Conservation (phyloP, 23 tunicate genomes). For the Aplidium turbinatum region DNA sequence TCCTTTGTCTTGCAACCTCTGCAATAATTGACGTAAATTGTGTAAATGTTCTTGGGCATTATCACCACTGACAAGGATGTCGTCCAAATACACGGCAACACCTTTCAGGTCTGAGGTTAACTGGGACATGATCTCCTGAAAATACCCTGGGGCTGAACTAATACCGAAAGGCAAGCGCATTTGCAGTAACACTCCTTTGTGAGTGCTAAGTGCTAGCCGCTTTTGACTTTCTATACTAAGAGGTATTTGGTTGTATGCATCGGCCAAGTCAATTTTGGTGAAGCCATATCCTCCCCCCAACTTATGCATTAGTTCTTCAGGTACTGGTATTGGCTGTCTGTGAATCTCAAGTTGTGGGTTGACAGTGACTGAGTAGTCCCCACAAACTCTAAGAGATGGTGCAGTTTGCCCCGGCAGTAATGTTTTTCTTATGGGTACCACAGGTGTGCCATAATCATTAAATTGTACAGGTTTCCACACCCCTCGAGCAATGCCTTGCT, state of each 20-base stretch:
- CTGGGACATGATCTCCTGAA: slow-evolving; percentile 37
- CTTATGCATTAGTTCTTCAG: slow-evolving; percentile 30
- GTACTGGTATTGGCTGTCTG: slow-evolving; percentile 26
- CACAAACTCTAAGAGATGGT: slow-evolving; percentile 3
- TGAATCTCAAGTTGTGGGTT: slow-evolving; percentile 1
- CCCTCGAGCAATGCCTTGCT: background rate
- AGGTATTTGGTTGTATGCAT: slow-evolving; percentile 41
- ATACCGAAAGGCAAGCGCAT: slow-evolving; percentile 35
- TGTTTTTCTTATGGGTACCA: slow-evolving; percentile 9
- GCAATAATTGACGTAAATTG: slow-evolving; percentile 26
- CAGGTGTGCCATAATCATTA: slow-evolving; percentile 29
- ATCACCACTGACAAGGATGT: slow-evolving; percentile 34
- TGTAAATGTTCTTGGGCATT: slow-evolving; percentile 25
- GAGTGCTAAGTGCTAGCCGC: slow-evolving; percentile 48
- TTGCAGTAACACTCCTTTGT: slow-evolving; percentile 15
- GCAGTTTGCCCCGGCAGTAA: background rate
- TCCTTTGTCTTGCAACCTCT: slow-evolving; percentile 26
- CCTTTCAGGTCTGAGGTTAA: slow-evolving; percentile 26
- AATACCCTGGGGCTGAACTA: slow-evolving; percentile 32
- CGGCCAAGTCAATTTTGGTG: slow-evolving; percentile 45
- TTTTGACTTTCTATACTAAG: slow-evolving; percentile 37
- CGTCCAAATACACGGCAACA: slow-evolving; percentile 40
- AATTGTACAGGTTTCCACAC: slow-evolving; percentile 11
- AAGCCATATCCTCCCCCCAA: slow-evolving; percentile 28
- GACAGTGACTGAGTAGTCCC: slow-evolving; percentile 27